These are phyloP conservation scores for Lamproptera curius DNA, from an alignment of 2,888 invertebrate species.

Conservation along the genomic window DNA sequence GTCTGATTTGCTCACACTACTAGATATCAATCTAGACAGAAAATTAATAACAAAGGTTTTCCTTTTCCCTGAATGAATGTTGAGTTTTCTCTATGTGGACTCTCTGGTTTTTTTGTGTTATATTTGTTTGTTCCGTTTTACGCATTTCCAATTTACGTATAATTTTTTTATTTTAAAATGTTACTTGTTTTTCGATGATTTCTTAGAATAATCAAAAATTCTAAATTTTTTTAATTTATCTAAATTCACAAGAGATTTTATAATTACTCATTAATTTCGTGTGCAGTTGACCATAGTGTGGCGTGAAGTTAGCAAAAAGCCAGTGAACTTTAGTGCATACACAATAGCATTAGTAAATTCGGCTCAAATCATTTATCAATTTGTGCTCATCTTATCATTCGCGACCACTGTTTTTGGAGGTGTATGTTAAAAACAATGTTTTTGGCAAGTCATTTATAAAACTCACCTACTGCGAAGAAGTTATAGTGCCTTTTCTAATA, in stretches of 20 bases:
- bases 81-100: conserved; percentile 25
- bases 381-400: conserved; percentile 32
- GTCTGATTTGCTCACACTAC: conserved; percentile 11
- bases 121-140: neutral
- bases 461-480: conserved; percentile 47
- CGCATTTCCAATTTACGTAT: neutral
- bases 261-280: neutral
- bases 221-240: neutral
- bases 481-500: conserved; percentile 30
- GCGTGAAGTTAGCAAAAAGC: conserved; percentile 8
- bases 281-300: too few relatives aligned
- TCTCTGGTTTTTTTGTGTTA: neutral
- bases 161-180: neutral
- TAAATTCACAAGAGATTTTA: neutral
- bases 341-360: conserved; percentile 31
- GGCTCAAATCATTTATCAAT: conserved; percentile 26
- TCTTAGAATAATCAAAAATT: neutral
- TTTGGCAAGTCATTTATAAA: conserved; percentile 56
- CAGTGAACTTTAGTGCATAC: conserved; percentile 25
- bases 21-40: conserved; percentile 22
- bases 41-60: conserved; percentile 33
- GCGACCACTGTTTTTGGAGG: conserved; percentile 13
- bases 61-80: conserved; percentile 18
- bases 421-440: conserved; percentile 43
- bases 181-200: neutral